phyloP scores from a whole-genome alignment of 2,113 vertebrate genomes.

The Morone saxatilis region DNA sequence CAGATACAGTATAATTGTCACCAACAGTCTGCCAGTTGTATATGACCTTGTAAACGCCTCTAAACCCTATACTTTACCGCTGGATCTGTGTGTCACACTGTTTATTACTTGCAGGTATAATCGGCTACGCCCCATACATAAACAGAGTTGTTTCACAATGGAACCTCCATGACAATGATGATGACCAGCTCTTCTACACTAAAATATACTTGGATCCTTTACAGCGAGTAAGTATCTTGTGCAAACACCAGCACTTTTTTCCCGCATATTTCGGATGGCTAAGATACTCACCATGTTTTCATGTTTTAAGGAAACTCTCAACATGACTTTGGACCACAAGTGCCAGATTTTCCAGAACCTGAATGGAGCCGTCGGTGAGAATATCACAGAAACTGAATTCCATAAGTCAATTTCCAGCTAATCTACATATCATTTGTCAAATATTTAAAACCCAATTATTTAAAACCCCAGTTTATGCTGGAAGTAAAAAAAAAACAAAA shows the following conservation, averaged over 20 bases:
- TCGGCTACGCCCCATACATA: conserved; percentile 91
- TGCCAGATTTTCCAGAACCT: conserved; percentile 97
- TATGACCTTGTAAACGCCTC: conserved; percentile 60
- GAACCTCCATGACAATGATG: conserved; percentile 96
- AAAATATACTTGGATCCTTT: conserved; percentile 94
- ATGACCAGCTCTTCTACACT: conserved; percentile 98
- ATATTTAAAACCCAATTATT: conserved; percentile 5
- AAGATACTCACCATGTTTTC: conserved; percentile 7
- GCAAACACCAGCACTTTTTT: neutral
- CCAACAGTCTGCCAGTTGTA: conserved; percentile 36
- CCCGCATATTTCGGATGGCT: neutral
- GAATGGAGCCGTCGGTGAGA: conserved; percentile 95
- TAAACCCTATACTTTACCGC: conserved; percentile 53
- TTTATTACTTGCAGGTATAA: conserved; percentile 89
- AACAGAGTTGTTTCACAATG: conserved; percentile 91
- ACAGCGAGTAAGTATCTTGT: conserved; percentile 83
- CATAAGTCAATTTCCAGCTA: neutral
- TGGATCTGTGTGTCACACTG: conserved; percentile 50
- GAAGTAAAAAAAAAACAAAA: neutral
- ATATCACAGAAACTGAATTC: conserved; percentile 21
- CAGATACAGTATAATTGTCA: conserved; percentile 61
- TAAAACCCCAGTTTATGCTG: neutral
- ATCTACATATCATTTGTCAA: neutral
- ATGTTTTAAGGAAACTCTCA: conserved; percentile 88
- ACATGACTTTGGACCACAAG: conserved; percentile 97